Conservation (phyloP, 2,113 vertebrate genomes). For the Parus major region DNA sequence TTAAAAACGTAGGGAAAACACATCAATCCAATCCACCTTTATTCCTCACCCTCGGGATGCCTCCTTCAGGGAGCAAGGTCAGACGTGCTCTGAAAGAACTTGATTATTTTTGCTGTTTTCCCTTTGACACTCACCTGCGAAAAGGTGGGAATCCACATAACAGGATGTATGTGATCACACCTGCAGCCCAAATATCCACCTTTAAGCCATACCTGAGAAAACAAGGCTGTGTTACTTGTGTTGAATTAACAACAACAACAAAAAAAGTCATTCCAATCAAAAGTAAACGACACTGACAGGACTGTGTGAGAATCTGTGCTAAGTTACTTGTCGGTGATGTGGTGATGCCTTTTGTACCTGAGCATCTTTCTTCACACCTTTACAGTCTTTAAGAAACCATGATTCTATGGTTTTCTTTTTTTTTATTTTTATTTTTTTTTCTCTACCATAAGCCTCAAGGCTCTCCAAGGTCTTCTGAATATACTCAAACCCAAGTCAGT, state of each 20-base stretch:
- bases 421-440: accelerated
- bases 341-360: not conserved
- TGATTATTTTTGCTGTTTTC: not conserved
- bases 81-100: not conserved
- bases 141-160: constrained; percentile 98
- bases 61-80: not conserved
- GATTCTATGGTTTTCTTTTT: not conserved
- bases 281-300: not conserved
- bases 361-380: not conserved
- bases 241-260: not conserved
- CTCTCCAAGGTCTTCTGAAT: not conserved
- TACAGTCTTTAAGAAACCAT: not conserved
- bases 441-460: not conserved
- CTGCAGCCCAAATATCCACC: constrained; percentile 97
- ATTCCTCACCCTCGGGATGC: not conserved
- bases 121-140: constrained; percentile 82
- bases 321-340: not conserved
- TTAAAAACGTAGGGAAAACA: not conserved
- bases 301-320: not conserved
- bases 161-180: constrained; percentile 96
- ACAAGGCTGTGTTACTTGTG: not conserved
- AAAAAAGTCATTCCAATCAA: not conserved
- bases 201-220: constrained; percentile 90
- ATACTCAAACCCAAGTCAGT: not conserved
- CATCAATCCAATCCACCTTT: accelerated